These are phyloP conservation scores for Diaprepes abbreviatus DNA, from an alignment of 2,888 invertebrate species.

Conservation along the genomic window DNA sequence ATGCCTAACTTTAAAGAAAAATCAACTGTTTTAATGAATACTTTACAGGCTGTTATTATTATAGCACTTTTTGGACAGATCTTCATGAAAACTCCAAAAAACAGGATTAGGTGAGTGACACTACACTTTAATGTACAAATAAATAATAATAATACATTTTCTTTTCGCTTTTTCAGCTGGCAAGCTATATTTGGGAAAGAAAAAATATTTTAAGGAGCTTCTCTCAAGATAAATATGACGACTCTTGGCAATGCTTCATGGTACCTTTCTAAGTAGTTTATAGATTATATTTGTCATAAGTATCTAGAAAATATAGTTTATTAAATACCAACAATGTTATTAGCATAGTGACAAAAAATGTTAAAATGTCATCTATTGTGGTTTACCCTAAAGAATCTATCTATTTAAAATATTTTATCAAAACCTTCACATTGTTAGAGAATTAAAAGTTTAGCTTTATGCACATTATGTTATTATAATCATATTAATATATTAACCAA, in stretches of 20 bases:
- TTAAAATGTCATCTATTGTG: background rate
- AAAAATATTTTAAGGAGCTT: conserved; percentile 20
- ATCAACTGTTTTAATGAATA: background rate
- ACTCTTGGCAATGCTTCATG: conserved; percentile 37
- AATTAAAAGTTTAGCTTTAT: background rate
- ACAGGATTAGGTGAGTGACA: background rate
- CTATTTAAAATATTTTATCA: conserved; percentile 20
- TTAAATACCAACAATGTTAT: conserved; percentile 33
- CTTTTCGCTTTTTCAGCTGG: conserved; percentile 7
- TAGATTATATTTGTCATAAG: background rate
- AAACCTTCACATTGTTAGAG: conserved; percentile 40
- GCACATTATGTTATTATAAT: background rate
- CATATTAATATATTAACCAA: no score
- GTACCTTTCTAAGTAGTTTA: conserved; percentile 30
- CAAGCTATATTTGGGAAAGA: conserved; percentile 11
- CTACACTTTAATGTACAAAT: background rate
- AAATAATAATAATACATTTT: background rate
- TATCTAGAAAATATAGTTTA: conserved; percentile 15
- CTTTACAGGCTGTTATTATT: conserved; percentile 2
- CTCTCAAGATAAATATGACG: conserved; percentile 9
- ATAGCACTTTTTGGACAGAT: conserved; percentile 19
- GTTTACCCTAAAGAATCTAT: conserved; percentile 2
- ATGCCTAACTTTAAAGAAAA: conserved; percentile 15
- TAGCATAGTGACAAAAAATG: background rate
- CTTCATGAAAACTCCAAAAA: conserved; percentile 9